Percentiles rank a stretch among this genome's conserved stretches.
Evolutionary conservation across 2,113 vertebrate genomes (phyloP).

Genomic region (Chauna torquata): DNA sequence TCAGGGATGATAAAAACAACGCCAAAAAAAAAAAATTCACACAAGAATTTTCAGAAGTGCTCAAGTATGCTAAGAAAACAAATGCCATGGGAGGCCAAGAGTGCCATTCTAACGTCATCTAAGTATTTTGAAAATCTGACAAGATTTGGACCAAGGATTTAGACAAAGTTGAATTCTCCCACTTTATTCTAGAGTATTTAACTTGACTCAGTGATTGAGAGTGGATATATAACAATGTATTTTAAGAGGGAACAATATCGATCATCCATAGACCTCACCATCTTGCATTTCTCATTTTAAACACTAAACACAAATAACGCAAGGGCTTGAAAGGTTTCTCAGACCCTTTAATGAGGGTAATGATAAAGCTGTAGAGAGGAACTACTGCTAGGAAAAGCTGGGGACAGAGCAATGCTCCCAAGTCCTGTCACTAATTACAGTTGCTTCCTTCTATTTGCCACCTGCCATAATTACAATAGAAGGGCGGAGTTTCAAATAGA

Average conservation of each 20-base stretch:
- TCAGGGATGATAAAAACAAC: constrained; percentile 20
- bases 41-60: constrained; percentile 37
- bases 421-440: constrained; percentile 10
- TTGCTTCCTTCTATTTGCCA: constrained; percentile 27
- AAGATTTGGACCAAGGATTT: neutral
- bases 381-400: neutral
- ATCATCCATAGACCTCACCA: neutral
- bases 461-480: neutral
- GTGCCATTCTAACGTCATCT: neutral
- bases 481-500: neutral
- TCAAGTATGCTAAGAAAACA: constrained; percentile 23
- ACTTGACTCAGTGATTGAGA: neutral
- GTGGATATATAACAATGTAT: neutral
- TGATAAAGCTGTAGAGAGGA: neutral
- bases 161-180: neutral
- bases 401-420: neutral
- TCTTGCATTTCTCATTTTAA: neutral
- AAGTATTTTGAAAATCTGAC: neutral
- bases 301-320: neutral
- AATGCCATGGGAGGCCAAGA: neutral
- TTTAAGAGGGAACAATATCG: neutral
- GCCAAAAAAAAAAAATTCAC: neutral
- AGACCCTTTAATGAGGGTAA: neutral
- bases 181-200: neutral
- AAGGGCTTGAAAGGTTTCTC: neutral